Evolutionary conservation across 2,888 invertebrate genomes (phyloP), one percentile per base, ranked within the genome.

Genomic region (Iphiclides podalirius): DNA sequence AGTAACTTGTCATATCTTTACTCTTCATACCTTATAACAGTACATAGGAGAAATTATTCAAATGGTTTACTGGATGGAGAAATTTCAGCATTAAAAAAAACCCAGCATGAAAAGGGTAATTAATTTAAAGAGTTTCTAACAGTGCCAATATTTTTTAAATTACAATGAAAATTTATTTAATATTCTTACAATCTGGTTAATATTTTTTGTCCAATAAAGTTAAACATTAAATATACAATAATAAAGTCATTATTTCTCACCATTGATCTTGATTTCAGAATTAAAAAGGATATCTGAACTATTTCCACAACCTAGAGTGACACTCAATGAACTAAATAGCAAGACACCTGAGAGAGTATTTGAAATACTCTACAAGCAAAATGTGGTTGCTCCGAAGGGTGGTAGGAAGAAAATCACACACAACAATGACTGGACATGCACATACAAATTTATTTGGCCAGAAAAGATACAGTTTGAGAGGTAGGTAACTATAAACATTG

Each of bases 361-460:
- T 55, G 79, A 82, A 16, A 58, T 78, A 14, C 65, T 78, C 28
- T 76, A 78, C 55, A 86, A 79, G 54, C 69, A 90, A 43, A 64
- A 63, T 26, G 66, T 73, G 0, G 59, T 66, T 0, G 57, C 72
- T 0, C 73, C 74, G 0, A 75, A 73, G 39, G 75, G 76, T 0
- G 59, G 55, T 0, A 71, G 69, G 17, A 90, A 84, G 52, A 87
- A 80, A 56, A 45, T 58, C 0, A 41, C 61, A 1, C 70, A 72
- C 11, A 37, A 7, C 16, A 75, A 72, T 49, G 75, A 72, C 7
- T 93, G 92, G 92, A 73, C 64, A 0, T 91, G 91, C 55, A 87
- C 75, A 9, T 91, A 91, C 51, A 61, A 72, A 0, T 72, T 93
- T 53, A 65, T 75, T 26, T 93, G 93, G 93, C 93, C 93, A 0